Evolutionary conservation across 2,113 vertebrate genomes (phyloP).

Genomic region (Cyprinodon brontotheroides): DNA sequence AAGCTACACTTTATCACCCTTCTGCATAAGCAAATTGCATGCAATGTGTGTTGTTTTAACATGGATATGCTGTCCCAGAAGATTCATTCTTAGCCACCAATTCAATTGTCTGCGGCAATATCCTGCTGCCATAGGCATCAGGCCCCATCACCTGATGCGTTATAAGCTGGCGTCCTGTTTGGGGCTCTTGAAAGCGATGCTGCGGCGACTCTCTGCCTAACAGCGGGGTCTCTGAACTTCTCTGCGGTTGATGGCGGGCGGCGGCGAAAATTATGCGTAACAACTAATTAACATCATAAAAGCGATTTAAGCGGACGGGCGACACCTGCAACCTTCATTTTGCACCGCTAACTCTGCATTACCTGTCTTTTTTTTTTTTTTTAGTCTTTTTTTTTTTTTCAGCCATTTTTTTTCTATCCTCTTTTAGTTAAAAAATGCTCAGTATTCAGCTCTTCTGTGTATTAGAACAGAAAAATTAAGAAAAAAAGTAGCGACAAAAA

Average conservation of each 20-base stretch:
- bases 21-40: slow-evolving; percentile 73
- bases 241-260: slow-evolving; percentile 74
- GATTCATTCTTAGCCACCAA: slow-evolving; percentile 77
- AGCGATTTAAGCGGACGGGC: slow-evolving; percentile 69
- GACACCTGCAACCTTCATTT: slow-evolving; percentile 84
- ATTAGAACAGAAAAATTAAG: slow-evolving; percentile 52
- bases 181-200: slow-evolving; percentile 77
- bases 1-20: slow-evolving; percentile 76
- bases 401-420: slow-evolving; percentile 29
- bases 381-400: slow-evolving; percentile 39
- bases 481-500: slow-evolving; percentile 60
- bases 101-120: slow-evolving; percentile 83
- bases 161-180: slow-evolving; percentile 80
- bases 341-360: slow-evolving; percentile 76
- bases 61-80: slow-evolving; percentile 80
- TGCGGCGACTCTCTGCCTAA: slow-evolving; percentile 76
- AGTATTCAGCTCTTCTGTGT: slow-evolving; percentile 44
- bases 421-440: slow-evolving; percentile 20
- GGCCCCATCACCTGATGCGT: slow-evolving; percentile 80
- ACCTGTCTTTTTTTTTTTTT: slow-evolving; percentile 80
- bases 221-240: slow-evolving; percentile 80
- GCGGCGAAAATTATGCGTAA: slow-evolving; percentile 78
- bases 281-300: slow-evolving; percentile 87
- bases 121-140: slow-evolving; percentile 76
- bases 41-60: slow-evolving; percentile 75